These are phyloP conservation scores for Stichodactyla mertensii DNA, from an alignment of 64 coral and sea anemone species.

Conservation along the genomic window DNA sequence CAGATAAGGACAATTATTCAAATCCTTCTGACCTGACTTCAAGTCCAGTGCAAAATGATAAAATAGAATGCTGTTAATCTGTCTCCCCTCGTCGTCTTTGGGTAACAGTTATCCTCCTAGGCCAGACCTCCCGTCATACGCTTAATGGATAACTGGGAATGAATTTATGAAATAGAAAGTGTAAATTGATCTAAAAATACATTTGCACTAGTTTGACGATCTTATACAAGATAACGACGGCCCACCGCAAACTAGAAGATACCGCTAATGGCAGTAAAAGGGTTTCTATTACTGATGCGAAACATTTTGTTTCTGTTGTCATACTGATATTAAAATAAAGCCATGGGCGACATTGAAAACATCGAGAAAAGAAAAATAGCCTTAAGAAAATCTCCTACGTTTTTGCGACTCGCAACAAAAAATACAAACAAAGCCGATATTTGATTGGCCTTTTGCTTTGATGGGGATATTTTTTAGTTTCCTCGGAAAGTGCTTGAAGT, in stretches of 20 bases:
- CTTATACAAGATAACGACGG: neutral
- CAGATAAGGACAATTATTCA: neutral
- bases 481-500: neutral
- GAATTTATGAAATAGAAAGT: neutral
- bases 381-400: neutral
- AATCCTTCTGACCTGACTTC: neutral
- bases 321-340: conserved; percentile 4
- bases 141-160: neutral
- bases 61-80: neutral
- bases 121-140: neutral
- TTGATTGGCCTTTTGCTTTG: neutral
- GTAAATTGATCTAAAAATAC: neutral
- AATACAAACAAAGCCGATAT: conserved; percentile 7
- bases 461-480: neutral
- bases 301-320: neutral
- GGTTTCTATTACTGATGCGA: neutral
- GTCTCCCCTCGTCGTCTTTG: neutral
- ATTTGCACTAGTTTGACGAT: neutral
- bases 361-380: neutral
- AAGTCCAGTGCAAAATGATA: neutral
- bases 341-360: neutral
- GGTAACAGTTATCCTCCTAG: neutral
- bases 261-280: conserved; percentile 9
- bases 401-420: neutral
- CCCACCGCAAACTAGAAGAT: conserved; percentile 1